phyloP scores from a whole-genome alignment of 2,797 vertebrate genomes.

The Acanthurus leucopareius region DNA sequence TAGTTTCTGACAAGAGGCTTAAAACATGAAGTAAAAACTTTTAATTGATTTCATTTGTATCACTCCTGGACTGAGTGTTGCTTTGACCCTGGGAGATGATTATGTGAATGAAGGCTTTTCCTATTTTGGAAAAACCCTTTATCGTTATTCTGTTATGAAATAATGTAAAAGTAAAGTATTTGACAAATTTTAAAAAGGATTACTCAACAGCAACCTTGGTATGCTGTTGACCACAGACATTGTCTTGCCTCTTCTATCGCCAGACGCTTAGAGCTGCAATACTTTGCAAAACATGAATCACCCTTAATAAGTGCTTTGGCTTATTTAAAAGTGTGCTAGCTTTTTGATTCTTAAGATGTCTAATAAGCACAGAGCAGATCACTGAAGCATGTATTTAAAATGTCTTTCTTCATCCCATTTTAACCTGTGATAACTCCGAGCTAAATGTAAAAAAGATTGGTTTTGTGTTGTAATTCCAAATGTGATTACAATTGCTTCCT shows the following conservation, averaged over 20 bases:
- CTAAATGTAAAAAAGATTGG: slow-evolving; percentile 38
- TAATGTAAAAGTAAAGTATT: not conserved
- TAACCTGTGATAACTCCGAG: slow-evolving; percentile 11
- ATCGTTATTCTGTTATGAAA: not conserved
- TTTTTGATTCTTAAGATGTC: not conserved
- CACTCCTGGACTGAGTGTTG: not conserved
- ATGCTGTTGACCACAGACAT: not conserved
- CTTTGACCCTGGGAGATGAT: not conserved
- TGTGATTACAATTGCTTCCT: slow-evolving; percentile 60
- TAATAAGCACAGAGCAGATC: not conserved
- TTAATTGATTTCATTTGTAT: not conserved
- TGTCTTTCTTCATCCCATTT: not conserved
- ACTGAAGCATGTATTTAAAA: not conserved
- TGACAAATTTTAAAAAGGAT: not conserved
- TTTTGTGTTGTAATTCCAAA: slow-evolving; percentile 55
- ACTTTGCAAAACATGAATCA: not conserved
- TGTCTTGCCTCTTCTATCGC: not conserved
- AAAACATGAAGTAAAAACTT: not conserved
- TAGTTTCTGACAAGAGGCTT: not conserved
- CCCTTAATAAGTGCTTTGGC: not conserved
- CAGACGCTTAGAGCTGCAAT: not conserved
- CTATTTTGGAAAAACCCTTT: not conserved
- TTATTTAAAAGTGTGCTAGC: not conserved
- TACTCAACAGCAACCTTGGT: slow-evolving; percentile 6
- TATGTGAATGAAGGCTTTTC: not conserved